Evolutionary conservation across 2,113 vertebrate genomes (phyloP), one percentile per base, ranked within the genome.

Genomic region (Syrmaticus mikado): DNA sequence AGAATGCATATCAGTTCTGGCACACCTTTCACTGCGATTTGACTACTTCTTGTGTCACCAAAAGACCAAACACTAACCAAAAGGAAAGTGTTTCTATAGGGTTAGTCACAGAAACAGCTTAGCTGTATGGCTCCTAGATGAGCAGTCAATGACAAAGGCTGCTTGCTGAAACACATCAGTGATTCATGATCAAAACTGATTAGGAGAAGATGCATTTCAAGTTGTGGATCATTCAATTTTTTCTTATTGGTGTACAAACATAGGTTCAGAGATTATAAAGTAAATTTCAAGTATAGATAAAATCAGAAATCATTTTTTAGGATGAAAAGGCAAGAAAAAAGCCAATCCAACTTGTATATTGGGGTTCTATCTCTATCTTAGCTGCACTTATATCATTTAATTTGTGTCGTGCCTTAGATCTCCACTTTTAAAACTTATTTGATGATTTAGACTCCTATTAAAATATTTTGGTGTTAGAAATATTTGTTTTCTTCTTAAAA

Each of bases 11-110:
- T 46, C 4, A 57, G 38, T 73, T 86, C 38, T 72, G 2, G 0
- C 8, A 10, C 5, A 18, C 7, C 10, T 48, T 83, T 74, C 50
- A 73, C 25, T 70, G 36, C 70, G 6, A 45, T 12, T 25, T 2
- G 11, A 11, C 9, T 13, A 30, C 10, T 48, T 76, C 30, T 45
- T 73, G 18, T 41, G 24, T 2, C 45, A 83, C 32, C 24, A 32
- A 25, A 46, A 70, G 28, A 52, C 21, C 24, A 52, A 38, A 0
- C 1, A 5, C 6, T 25, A 6, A 3, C 0, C 0, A 65, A 45
- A 1, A 16, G 32, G 24, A 38, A 60, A 86, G 64, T 3, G 4
- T 79, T 89, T 72, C 27, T 40, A 6, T 19, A 16, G 14, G 3
- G 1, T 62, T 85, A 78, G 71, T 27, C 11, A 22, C 21, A 70